Evolutionary conservation across 2,888 invertebrate genomes (phyloP).

Genomic region (Tetanocera ferruginea): DNA sequence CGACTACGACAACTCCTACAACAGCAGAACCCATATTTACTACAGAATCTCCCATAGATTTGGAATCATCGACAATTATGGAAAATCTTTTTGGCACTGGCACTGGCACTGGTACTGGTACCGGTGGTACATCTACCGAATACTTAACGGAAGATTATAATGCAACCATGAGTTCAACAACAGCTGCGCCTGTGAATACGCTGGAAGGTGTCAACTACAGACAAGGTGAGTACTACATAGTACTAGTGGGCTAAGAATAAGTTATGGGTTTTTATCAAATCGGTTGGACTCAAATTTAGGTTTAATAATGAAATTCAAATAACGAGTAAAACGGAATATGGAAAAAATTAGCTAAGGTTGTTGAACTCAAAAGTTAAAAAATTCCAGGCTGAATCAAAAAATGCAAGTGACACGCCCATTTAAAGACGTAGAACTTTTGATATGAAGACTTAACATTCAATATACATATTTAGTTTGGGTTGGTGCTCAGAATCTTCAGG

Average conservation of each 20-base stretch:
- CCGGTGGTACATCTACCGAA: constrained; percentile 47
- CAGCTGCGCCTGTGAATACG: constrained; percentile 58
- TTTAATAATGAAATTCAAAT: too few species aligned
- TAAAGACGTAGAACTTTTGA: too few species aligned
- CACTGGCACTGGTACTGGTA: constrained; percentile 36
- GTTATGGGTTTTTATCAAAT: neutral
- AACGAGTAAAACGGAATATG: too few species aligned
- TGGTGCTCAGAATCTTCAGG: too few species aligned
- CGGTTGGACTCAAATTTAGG: neutral
- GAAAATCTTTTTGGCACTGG: constrained; percentile 21
- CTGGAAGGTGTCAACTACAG: constrained; percentile 69
- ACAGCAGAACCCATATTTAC: constrained; percentile 52
- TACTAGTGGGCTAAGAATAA: neutral
- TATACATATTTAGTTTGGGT: too few species aligned
- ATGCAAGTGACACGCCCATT: too few species aligned
- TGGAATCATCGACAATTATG: constrained; percentile 38
- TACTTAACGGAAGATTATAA: constrained; percentile 42
- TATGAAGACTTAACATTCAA: too few species aligned
- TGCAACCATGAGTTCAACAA: constrained; percentile 52
- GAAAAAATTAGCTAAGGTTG: too few species aligned
- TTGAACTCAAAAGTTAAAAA: too few species aligned
- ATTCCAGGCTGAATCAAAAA: too few species aligned
- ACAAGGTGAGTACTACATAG: constrained; percentile 60
- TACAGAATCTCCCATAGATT: constrained; percentile 45
- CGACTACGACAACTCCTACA: constrained; percentile 19